A percentile compares a stretch with the other conserved stretches of the same genome.
These are phyloP conservation scores for Yponomeuta evonymella DNA, from an alignment of 2,888 invertebrate species.

Conservation along the genomic window DNA sequence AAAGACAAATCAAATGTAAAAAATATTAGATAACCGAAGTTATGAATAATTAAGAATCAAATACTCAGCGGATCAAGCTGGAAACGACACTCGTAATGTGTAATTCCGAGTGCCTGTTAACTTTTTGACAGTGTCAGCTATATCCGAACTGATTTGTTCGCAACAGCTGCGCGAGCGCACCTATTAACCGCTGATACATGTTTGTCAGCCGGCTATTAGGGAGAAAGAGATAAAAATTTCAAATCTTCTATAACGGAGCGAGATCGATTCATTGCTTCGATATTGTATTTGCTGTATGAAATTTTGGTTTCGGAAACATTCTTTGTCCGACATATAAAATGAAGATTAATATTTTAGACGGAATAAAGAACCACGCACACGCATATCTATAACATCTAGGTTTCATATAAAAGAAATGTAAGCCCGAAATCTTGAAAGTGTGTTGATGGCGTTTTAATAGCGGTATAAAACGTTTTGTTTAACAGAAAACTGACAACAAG, in stretches of 20 bases:
- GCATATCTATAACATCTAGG: too few species aligned
- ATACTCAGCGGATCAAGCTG: constrained; percentile 8
- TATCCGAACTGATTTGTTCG: constrained; percentile 75
- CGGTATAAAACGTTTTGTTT: constrained; percentile 9
- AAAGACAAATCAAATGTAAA: too few species aligned
- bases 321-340: too few species aligned
- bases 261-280: constrained; percentile 69
- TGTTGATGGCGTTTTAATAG: constrained; percentile 9
- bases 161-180: constrained; percentile 73
- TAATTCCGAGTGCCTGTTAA: constrained; percentile 45
- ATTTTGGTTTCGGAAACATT: too few species aligned
- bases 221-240: constrained; percentile 68
- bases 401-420: neutral
- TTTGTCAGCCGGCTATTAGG: constrained; percentile 76
- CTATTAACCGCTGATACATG: constrained; percentile 77
- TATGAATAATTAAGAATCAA: neutral
- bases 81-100: constrained; percentile 30
- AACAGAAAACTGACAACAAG: neutral
- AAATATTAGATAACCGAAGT: too few species aligned
- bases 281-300: constrained; percentile 52
- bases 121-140: constrained; percentile 75
- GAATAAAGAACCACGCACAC: too few species aligned
- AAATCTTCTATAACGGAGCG: constrained; percentile 64
- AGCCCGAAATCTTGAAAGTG: neutral
- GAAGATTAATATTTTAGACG: too few species aligned